A percentile compares a stretch with the other conserved stretches of the same genome.
Evolutionary conservation across 2,888 invertebrate genomes (phyloP).

Genomic region (Meiosimyza decipiens): DNA sequence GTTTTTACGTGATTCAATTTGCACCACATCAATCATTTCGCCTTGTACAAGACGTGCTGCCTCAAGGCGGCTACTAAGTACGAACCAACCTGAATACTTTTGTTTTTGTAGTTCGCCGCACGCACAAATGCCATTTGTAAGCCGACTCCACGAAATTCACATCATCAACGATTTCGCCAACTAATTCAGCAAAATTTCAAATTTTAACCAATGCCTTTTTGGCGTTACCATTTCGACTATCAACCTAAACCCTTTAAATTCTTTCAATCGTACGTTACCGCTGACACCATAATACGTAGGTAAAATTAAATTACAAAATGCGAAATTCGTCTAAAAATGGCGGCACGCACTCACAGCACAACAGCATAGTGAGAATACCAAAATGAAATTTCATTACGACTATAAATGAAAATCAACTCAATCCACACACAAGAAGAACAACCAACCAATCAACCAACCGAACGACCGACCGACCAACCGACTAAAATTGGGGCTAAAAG

Average conservation of each 20-base stretch:
- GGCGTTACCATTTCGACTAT: background rate
- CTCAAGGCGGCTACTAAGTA: no score
- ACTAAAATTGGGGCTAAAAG: background rate
- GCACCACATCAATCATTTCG: background rate
- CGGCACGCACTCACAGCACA: constrained; percentile 4
- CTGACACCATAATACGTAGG: no score
- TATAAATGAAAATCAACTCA: no score
- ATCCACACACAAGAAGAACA: background rate
- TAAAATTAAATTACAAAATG: constrained; percentile 28
- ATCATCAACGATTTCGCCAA: background rate
- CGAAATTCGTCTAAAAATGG: background rate
- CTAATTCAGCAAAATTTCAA: background rate
- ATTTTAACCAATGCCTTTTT: constrained; percentile 9
- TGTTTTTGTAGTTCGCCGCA: background rate
- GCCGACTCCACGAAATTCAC: background rate
- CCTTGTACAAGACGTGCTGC: background rate
- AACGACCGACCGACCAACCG: background rate
- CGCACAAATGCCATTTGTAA: background rate
- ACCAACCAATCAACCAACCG: background rate
- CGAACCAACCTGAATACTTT: background rate
- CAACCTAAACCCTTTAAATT: background rate
- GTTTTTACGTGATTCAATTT: constrained; percentile 16
- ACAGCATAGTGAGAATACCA: background rate
- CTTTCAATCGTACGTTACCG: background rate
- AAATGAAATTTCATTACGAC: no score